Evolutionary conservation across 2,888 invertebrate genomes (phyloP).

Genomic region (Eugnorisma glareosa): DNA sequence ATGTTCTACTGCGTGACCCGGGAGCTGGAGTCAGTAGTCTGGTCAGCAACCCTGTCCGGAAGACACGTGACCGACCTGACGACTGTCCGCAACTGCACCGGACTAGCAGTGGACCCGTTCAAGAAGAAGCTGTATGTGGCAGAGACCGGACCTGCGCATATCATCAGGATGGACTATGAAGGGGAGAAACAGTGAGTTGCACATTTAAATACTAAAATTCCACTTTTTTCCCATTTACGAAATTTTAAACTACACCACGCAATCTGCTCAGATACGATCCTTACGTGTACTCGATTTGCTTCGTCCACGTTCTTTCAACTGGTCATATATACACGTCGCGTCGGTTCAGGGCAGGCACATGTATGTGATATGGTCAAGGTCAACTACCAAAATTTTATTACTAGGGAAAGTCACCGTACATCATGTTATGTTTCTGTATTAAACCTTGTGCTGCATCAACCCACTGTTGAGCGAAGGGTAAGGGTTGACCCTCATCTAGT

Average conservation of each 20-base stretch:
- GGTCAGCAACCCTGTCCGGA: conserved; percentile 90
- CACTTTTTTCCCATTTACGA: not conserved
- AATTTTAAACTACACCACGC: not conserved
- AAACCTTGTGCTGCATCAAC: not conserved
- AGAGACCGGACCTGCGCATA: conserved; percentile 89
- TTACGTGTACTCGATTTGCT: too few relatives aligned
- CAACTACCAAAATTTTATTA: not conserved
- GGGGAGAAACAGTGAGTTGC: conserved; percentile 77
- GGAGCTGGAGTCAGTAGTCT: conserved; percentile 86
- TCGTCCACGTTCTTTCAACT: too few relatives aligned
- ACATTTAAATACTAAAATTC: not conserved
- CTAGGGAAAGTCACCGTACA: not conserved
- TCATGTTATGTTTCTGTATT: not conserved
- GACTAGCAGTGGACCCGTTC: conserved; percentile 88
- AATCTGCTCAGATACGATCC: too few relatives aligned
- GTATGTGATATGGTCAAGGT: not conserved
- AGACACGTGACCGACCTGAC: conserved; percentile 82
- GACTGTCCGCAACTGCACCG: conserved; percentile 80
- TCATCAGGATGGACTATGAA: conserved; percentile 85
- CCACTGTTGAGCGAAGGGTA: not conserved
- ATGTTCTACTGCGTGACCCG: conserved; percentile 91
- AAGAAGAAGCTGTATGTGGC: conserved; percentile 93
- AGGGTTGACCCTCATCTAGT: not conserved
- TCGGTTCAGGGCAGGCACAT: not conserved
- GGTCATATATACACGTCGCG: not conserved